These are phyloP conservation scores for Caretta caretta DNA, from an alignment of 2,113 vertebrate genomes.

Conservation along the genomic window DNA sequence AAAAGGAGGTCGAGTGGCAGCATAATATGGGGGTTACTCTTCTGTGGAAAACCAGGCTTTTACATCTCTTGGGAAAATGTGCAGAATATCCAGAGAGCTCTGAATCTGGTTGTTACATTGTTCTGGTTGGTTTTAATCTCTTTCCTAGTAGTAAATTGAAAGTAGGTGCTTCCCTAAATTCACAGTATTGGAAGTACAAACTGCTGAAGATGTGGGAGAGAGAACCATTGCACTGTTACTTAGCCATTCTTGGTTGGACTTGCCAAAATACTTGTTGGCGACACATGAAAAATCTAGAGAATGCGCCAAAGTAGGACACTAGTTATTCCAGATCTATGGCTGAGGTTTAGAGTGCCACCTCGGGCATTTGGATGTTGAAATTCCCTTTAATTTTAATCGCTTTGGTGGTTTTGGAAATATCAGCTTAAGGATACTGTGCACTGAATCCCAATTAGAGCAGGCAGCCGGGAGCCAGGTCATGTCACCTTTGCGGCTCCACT, in stretches of 20 bases:
- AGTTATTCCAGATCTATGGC: background rate
- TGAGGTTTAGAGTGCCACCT: accelerated
- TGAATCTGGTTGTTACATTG: background rate
- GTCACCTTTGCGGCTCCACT: background rate
- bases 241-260: background rate
- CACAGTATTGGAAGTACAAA: background rate
- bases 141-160: slow-evolving; percentile 15
- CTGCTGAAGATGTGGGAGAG: background rate
- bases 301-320: background rate
- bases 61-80: background rate
- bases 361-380: accelerated
- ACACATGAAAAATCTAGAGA: background rate
- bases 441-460: background rate
- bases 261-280: background rate
- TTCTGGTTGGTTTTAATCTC: slow-evolving; percentile 3
- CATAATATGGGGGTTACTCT: slow-evolving; percentile 4
- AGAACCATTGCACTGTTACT: background rate
- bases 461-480: background rate
- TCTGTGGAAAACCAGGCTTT: slow-evolving; percentile 44
- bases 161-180: background rate
- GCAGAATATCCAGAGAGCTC: background rate
- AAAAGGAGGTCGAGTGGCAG: background rate
- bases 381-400: accelerated
- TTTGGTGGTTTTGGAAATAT: accelerated
- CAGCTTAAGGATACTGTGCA: background rate